Conservation (phyloP, 92 coral and sea anemone species). For the Virgularia gustaviana region DNA sequence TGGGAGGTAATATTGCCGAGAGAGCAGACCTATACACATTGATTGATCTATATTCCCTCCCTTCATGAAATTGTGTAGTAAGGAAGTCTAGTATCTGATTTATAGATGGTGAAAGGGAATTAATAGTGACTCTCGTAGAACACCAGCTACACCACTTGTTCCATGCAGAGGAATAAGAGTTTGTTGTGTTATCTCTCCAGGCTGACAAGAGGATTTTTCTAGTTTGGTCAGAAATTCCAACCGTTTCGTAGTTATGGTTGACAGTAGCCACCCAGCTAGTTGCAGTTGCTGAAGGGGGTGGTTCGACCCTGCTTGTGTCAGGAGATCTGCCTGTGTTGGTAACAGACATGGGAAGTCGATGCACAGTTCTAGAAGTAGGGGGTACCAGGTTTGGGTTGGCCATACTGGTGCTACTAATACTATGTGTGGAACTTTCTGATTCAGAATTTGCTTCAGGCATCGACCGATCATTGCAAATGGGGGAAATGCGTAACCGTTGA, state of each 20-base stretch:
- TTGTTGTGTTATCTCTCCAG: constrained; percentile 35
- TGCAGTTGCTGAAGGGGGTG: constrained; percentile 35
- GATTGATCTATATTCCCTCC: constrained; percentile 45
- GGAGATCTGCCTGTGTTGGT: constrained; percentile 20
- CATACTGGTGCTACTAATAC: constrained; percentile 39
- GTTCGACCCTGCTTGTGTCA: constrained; percentile 20
- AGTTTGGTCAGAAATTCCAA: constrained; percentile 11
- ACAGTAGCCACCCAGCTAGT: constrained; percentile 52
- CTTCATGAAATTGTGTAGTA: constrained; percentile 22
- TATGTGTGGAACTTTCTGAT: constrained; percentile 16
- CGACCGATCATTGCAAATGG: constrained; percentile 42
- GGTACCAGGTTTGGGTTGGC: constrained; percentile 42
- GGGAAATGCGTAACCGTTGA: constrained; percentile 36
- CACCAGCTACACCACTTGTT: constrained; percentile 45
- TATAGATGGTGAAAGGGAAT: constrained; percentile 54
- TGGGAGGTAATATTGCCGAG: constrained; percentile 41
- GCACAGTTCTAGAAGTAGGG: constrained; percentile 27
- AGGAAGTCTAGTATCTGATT: constrained; percentile 32
- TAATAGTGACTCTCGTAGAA: constrained; percentile 23
- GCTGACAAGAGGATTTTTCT: constrained; percentile 41
- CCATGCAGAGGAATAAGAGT: constrained; percentile 47
- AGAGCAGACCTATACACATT: constrained; percentile 51
- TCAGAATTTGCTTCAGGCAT: constrained; percentile 29
- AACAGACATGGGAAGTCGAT: constrained; percentile 33
- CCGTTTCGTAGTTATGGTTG: constrained; percentile 35